Evolutionary conservation across 2,888 invertebrate species (phyloP).

Genomic region (Eurytoma californica): DNA sequence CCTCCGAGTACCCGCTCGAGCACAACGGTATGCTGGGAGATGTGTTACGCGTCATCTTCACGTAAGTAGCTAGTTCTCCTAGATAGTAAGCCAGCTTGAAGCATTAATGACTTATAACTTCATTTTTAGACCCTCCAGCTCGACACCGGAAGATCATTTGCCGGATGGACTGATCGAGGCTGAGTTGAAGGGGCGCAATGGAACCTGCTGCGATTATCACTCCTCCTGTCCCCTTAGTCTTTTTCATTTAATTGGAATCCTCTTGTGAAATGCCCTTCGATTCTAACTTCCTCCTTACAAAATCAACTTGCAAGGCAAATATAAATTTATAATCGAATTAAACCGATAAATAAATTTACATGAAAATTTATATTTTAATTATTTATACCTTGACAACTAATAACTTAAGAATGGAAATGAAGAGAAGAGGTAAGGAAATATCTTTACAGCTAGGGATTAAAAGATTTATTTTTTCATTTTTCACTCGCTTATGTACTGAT

Average conservation of each 20-base stretch:
- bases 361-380: no score
- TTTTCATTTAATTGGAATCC: conserved; percentile 78
- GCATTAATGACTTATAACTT: no score
- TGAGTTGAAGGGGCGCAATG: conserved; percentile 77
- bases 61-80: conserved; percentile 78
- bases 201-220: conserved; percentile 77
- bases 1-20: conserved; percentile 76
- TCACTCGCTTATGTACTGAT: conserved; percentile 63
- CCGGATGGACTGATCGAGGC: conserved; percentile 78
- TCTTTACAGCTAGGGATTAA: no score
- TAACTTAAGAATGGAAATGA: no score
- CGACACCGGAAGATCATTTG: conserved; percentile 76
- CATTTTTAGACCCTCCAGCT: conserved; percentile 79
- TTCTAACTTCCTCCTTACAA: no score
- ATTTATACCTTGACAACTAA: no score
- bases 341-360: no score
- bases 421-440: no score
- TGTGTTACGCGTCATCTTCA: conserved; percentile 80
- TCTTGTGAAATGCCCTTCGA: conserved; percentile 66
- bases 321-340: no score
- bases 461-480: no score
- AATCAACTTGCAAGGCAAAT: no score
- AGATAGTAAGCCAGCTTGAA: no score
- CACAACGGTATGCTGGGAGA: conserved; percentile 83
- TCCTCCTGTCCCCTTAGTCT: conserved; percentile 77